These are phyloP conservation scores for Acleris sparsana DNA, from an alignment of 2,888 invertebrate species.

Conservation along the genomic window DNA sequence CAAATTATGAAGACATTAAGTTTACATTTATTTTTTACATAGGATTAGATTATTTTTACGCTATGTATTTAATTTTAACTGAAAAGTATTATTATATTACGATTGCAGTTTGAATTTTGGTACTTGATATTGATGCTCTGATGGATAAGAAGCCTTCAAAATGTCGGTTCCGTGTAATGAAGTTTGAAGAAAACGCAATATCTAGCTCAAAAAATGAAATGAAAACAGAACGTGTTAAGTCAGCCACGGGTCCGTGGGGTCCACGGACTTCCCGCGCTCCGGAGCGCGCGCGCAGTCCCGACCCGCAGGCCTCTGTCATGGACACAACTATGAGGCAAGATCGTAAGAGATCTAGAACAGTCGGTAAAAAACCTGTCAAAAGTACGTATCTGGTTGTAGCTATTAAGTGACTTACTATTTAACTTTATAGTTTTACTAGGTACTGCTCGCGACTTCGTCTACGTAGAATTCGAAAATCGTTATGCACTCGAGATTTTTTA, in stretches of 20 bases:
- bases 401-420: no score
- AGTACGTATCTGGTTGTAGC: constrained; percentile 11
- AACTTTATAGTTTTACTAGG: no score
- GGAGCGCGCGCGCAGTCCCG: no score
- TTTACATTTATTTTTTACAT: constrained; percentile 20
- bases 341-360: background rate
- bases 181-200: constrained; percentile 1
- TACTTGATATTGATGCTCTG: background rate
- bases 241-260: background rate
- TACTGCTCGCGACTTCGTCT: no score
- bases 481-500: no score
- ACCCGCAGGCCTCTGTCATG: no score
- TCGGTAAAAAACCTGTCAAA: no score
- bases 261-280: no score
- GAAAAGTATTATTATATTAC: background rate
- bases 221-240: background rate
- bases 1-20: constrained; percentile 9
- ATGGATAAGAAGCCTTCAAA: constrained; percentile 6
- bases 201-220: background rate
- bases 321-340: background rate
- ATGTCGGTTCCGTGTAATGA: constrained; percentile 15
- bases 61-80: constrained; percentile 27
- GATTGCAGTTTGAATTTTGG: background rate
- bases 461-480: no score
- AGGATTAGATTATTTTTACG: constrained; percentile 28